Conservation (phyloP, 2,113 vertebrate genomes). For the Cettia cetti region DNA sequence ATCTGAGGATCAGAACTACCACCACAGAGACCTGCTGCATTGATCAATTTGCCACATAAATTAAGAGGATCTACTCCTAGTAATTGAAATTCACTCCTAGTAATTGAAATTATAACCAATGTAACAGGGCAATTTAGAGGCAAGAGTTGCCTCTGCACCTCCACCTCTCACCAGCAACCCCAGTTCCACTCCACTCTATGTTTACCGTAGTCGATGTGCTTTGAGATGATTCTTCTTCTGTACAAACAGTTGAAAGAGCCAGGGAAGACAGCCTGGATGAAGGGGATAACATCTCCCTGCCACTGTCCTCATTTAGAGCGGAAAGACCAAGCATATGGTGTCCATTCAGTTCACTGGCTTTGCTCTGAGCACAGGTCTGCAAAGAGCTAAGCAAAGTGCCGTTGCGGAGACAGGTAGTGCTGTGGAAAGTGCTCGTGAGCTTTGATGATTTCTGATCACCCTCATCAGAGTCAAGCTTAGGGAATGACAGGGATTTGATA, state of each 20-base stretch:
- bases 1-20: neutral
- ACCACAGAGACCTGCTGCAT: neutral
- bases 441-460: constrained; percentile 72
- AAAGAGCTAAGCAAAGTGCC: constrained; percentile 74
- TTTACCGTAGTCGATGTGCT: constrained; percentile 69
- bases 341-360: constrained; percentile 76
- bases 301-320: constrained; percentile 65
- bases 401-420: constrained; percentile 78
- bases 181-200: neutral
- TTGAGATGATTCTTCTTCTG: constrained; percentile 69
- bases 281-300: constrained; percentile 55
- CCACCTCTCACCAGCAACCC: neutral
- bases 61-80: neutral
- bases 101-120: neutral
- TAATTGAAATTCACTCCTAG: neutral
- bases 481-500: constrained; percentile 95
- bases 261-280: constrained; percentile 67
- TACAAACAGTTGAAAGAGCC: constrained; percentile 62
- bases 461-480: constrained; percentile 91
- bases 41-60: rapidly evolving
- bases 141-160: neutral
- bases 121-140: neutral
- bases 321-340: constrained; percentile 66
- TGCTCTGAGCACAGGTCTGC: constrained; percentile 68
- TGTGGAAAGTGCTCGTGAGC: constrained; percentile 71